phyloP scores from a whole-genome alignment of 2,113 vertebrate genomes.

The chimpanzee (Pan troglodytes) region NHGRI_mPanTro3-v2.1_pri NC_072402.2:39169001-39169500 shows the following conservation, averaged over 20 bases:
- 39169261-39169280: neutral
- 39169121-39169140: neutral
- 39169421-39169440: neutral
- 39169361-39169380: neutral
- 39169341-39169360: neutral
- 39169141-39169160: too few relatives aligned
- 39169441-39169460: neutral
- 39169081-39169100: neutral
- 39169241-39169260: neutral
- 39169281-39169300: neutral
- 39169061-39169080: neutral
- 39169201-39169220: neutral
- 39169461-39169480: neutral
- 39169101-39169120: neutral
- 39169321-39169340: neutral
- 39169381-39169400: neutral
- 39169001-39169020: neutral
- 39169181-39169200: neutral
- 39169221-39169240: neutral
- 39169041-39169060: neutral
- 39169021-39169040: neutral
- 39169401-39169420: neutral
- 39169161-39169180: rapidly evolving
- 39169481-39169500: neutral
- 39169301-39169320: neutral